These are phyloP conservation scores for Cyphomyrus discorhynchus DNA, from an alignment of 2,113 vertebrate genomes.

Conservation along the genomic window DNA sequence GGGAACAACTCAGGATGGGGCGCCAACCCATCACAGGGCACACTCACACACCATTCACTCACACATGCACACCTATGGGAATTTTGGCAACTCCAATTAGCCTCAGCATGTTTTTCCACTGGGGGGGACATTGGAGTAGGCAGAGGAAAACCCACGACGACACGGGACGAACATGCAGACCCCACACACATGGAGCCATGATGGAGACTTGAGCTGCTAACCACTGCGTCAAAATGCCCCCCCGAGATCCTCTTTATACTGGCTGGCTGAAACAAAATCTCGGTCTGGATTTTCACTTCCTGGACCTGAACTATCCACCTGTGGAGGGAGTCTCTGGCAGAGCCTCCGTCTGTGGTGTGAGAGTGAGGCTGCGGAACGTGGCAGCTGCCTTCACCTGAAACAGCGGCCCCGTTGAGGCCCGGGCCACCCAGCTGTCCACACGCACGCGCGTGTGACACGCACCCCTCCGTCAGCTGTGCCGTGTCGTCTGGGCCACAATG, in stretches of 20 bases:
- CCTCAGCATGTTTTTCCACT: too few species aligned
- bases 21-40: too few species aligned
- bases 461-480: slow-evolving; percentile 65
- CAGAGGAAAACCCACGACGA: too few species aligned
- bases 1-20: too few species aligned
- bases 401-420: slow-evolving; percentile 57
- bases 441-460: slow-evolving; percentile 58
- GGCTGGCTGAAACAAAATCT: background rate
- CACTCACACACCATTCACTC: too few species aligned
- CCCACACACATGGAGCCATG: too few species aligned
- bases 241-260: background rate
- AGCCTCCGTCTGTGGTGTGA: slow-evolving; percentile 48
- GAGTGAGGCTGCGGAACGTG: slow-evolving; percentile 8
- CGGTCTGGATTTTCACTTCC: background rate
- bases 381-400: slow-evolving; percentile 74
- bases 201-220: too few species aligned
- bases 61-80: too few species aligned
- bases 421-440: slow-evolving; percentile 64
- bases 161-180: too few species aligned
- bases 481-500: slow-evolving; percentile 58
- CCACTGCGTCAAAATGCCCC: background rate
- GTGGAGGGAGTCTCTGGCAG: background rate
- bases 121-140: too few species aligned
- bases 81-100: too few species aligned
- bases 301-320: background rate